Evolutionary conservation across 2,888 invertebrate species (phyloP), one percentile per base, ranked within the genome.

Genomic region (Taphrorychus bicolor): DNA sequence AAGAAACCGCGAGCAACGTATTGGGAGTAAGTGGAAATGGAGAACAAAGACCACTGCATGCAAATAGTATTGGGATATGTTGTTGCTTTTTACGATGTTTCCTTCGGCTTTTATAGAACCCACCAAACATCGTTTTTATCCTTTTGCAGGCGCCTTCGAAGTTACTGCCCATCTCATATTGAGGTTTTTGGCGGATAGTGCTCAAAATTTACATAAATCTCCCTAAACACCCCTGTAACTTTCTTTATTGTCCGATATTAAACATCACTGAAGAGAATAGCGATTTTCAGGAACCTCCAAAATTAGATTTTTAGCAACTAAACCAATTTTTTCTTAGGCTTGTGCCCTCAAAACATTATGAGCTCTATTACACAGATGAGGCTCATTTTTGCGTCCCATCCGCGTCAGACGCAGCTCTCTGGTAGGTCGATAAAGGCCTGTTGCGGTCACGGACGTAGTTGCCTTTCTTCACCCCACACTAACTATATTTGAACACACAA

Each of bases 351-450:
- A 32, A 1, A 32, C 32, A 32, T 9, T 3, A 1, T 7, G 3
- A 11, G 32, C 32, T 32, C 32, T 9, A 32, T 11, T 32, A 45
- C 4, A 45, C 45, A 45, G 45, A 45, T 45, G 14, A 45, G 45
- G 14, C 45, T 16, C 45, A 32, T 45, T 45, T 45, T 45, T 45
- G 45, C 45, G 45, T 45, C 45, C 9, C 45, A 45, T 45, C 45
- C 45, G 45, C 45, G 45, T 45, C 45, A 45, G 45, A 45, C 45
- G 14, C 45, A 45, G 45, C 14, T 45, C 45, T 45, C 45, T 5
- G 16, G 17, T 16, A 16, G 45, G 45, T 45, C 45, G 45, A 45
- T 45, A 45, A 16, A 11, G 45, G 45, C 45, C 45, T 45, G 45
- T 45, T 45, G 45, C 45, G 11, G 14, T 45, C 45, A 45, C 17